Evolutionary conservation across 1,140 invertebrate species (phyloP).

Genomic region (Physella acuta): DNA sequence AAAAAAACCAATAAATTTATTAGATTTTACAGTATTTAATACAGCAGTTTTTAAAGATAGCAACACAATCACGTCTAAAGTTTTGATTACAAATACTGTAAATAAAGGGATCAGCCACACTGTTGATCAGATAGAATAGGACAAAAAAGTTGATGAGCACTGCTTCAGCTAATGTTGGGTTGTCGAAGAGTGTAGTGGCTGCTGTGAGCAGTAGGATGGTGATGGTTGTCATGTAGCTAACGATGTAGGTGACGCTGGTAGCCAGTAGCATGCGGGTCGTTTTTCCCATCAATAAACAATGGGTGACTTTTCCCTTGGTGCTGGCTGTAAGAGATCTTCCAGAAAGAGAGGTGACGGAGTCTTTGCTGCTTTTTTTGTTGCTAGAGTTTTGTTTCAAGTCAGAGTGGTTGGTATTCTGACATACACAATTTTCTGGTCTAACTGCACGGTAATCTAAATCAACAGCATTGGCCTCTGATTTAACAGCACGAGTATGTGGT

Average conservation of each 20-base stretch:
- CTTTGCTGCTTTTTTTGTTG: no score
- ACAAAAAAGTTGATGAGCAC: slow-evolving; percentile 28
- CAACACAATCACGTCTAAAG: slow-evolving; percentile 34
- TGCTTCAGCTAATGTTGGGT: slow-evolving; percentile 11
- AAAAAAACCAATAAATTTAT: no score
- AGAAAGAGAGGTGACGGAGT: background rate
- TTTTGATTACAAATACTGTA: slow-evolving; percentile 37
- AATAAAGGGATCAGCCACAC: slow-evolving; percentile 40
- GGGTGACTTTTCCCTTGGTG: background rate
- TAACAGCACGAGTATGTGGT: no score
- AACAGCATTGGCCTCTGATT: no score
- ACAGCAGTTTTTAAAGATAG: no score
- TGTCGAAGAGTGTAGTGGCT: slow-evolving; percentile 26
- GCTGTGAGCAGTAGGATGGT: slow-evolving; percentile 36
- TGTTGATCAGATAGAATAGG: slow-evolving; percentile 41
- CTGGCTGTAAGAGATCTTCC: background rate
- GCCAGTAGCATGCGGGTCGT: slow-evolving; percentile 38
- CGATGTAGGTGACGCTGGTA: slow-evolving; percentile 36
- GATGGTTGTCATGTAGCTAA: no score
- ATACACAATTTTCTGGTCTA: no score
- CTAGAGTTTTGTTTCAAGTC: no score
- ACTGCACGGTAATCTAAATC: no score
- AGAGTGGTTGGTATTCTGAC: no score
- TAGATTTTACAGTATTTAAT: no score
- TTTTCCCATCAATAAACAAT: no score